These are phyloP conservation scores for Carlito syrichta DNA, from an alignment of 2,113 vertebrate genomes.

Conservation along the genomic window DNA sequence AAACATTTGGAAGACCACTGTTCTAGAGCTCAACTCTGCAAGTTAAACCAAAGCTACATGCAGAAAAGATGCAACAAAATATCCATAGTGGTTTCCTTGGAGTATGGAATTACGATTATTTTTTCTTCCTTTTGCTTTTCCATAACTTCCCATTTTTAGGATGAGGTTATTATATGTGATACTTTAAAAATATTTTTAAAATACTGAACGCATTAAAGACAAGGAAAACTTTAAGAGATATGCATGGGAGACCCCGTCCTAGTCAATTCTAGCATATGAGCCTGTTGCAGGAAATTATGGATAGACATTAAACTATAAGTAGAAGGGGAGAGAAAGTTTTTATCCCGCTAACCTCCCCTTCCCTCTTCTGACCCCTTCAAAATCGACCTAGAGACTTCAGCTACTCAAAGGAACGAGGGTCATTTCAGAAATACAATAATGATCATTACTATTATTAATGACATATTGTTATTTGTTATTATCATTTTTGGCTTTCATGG, in stretches of 20 bases:
- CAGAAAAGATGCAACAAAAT: neutral
- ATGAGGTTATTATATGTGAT: neutral
- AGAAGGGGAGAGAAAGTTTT: neutral
- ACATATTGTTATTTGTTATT: neutral
- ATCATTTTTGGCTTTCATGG: neutral
- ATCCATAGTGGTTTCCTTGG: neutral
- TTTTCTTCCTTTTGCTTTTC: conserved; percentile 32
- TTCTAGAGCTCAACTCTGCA: neutral
- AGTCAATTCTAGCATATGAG: neutral
- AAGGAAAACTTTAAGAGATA: neutral
- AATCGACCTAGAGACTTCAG: neutral
- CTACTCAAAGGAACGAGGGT: neutral
- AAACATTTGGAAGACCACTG: neutral
- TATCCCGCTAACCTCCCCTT: neutral
- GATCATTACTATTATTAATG: neutral
- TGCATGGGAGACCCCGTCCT: neutral
- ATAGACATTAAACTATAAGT: neutral
- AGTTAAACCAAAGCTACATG: neutral
- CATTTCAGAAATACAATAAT: neutral
- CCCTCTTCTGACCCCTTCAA: neutral
- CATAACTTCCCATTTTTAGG: neutral
- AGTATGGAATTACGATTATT: neutral
- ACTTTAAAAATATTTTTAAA: neutral
- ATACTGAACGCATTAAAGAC: neutral
- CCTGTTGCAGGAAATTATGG: neutral